Percentiles rank a stretch among this genome's conserved stretches.
Evolutionary conservation across 2,888 invertebrate species (phyloP).

Genomic region (Chrysolina americana): DNA sequence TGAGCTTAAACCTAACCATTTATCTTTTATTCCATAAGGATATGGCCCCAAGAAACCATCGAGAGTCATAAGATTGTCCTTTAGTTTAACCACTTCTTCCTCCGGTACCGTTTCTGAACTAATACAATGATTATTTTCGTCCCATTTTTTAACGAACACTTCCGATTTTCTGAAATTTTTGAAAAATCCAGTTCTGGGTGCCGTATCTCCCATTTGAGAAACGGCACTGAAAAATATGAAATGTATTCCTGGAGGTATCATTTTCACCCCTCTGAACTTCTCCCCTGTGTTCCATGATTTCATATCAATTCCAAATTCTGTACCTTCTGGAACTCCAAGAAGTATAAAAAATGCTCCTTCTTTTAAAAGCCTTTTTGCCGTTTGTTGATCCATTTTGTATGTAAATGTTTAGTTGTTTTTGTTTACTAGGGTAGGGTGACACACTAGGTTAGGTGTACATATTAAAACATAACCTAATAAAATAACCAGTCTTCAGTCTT

Average conservation of each 20-base stretch:
- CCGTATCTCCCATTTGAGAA: slow-evolving; percentile 74
- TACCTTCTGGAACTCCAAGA: slow-evolving; percentile 88
- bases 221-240: slow-evolving; percentile 90
- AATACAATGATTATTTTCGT: slow-evolving; percentile 83
- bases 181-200: slow-evolving; percentile 81
- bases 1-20: slow-evolving; percentile 86
- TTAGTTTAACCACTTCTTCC: slow-evolving; percentile 77
- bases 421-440: too few relatives aligned
- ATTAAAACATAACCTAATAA: too few relatives aligned
- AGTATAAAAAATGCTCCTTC: slow-evolving; percentile 90
- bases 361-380: slow-evolving; percentile 81
- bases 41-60: slow-evolving; percentile 90
- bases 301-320: slow-evolving; percentile 97
- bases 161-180: slow-evolving; percentile 87
- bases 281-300: slow-evolving; percentile 92
- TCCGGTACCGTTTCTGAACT: slow-evolving; percentile 76
- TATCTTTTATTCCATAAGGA: slow-evolving; percentile 89
- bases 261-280: slow-evolving; percentile 95
- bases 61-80: slow-evolving; percentile 79
- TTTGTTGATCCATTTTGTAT: slow-evolving; percentile 78
- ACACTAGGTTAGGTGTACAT: too few relatives aligned
- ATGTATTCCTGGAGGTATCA: slow-evolving; percentile 98
- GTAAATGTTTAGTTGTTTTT: too few relatives aligned
- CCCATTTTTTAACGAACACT: slow-evolving; percentile 91
- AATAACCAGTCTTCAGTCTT: too few relatives aligned